Base-by-base conservation (phyloP, 2,888 invertebrate genomes). In the Oxytorus armatus region DNA sequence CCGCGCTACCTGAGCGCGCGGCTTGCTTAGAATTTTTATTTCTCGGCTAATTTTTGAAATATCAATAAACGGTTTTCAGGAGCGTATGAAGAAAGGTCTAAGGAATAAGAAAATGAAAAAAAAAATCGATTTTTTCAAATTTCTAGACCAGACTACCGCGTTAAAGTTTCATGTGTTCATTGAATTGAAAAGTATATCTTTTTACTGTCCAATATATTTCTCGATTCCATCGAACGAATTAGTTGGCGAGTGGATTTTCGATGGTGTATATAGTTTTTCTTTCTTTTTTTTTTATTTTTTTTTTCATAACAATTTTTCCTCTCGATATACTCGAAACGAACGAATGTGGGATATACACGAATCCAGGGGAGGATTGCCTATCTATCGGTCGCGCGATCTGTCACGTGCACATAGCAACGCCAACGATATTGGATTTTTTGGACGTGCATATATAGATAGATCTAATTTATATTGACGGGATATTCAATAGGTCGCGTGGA, bases 361-460 rank as follows among this genome's bases (percentile, higher is more conserved):
- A 55, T 63, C 14, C 25, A 53, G 63, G 63, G 59, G 51, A n/a
- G n/a, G n/a, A n/a, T n/a, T n/a, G n/a, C n/a, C 25, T 57, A 61
- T 53, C 69, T 77, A 74, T 80, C 61, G 69, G 69, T 81, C 73
- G 42, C 55, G 44, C 57, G 73, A 81, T 77, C 77, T 77, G 80
- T 77, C 80, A 81, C 73, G 42, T 65, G 74, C 77, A 77, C 65
- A 69, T 57, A 77, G 77, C 21, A 65, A 59, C 25, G 66, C 29
- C 77, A 77, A 69, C 77, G 73, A 81, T 81, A 81, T 81, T 81
- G 80, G 69, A 77, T 81, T 80, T 80, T 73, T 65, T n/a, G 49
- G 14, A 21, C 16, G 7, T 36, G 10, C 14, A 14, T 29, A 1
- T 18, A 10, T 39, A 61, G 3, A 1, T 11, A 44, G 18, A 18